phyloP scores from a whole-genome alignment of 64 coral and sea anemone genomes.

The Anthopleura sola region DNA sequence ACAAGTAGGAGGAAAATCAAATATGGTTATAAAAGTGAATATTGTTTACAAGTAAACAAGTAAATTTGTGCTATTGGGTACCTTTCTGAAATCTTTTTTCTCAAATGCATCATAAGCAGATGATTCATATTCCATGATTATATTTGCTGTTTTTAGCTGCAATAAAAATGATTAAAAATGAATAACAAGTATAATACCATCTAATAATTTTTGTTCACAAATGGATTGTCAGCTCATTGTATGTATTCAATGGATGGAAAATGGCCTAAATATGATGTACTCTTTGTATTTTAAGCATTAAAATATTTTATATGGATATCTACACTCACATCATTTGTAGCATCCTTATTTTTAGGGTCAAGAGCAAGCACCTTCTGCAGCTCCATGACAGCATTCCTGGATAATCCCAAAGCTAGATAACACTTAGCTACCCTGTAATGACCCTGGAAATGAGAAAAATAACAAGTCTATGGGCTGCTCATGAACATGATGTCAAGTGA shows the following conservation, averaged over 20 bases:
- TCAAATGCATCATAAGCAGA: slow-evolving; percentile 84
- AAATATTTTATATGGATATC: not conserved
- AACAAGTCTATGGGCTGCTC: not conserved
- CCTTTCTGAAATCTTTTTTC: slow-evolving; percentile 94
- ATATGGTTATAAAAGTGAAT: no score
- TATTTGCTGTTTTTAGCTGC: slow-evolving; percentile 63
- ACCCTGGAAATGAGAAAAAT: slow-evolving; percentile 28
- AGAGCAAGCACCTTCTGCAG: slow-evolving; percentile 75
- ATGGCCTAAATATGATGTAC: no score
- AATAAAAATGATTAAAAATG: not conserved
- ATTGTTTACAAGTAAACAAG: no score
- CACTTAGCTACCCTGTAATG: slow-evolving; percentile 92
- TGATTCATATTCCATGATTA: slow-evolving; percentile 81
- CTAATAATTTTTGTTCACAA: no score
- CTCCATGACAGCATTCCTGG: slow-evolving; percentile 62
- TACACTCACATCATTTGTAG: slow-evolving; percentile 75
- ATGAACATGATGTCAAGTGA: no score
- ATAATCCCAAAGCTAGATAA: slow-evolving; percentile 82
- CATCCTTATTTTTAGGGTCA: slow-evolving; percentile 88
- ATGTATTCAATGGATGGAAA: no score
- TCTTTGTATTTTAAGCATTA: no score
- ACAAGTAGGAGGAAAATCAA: not conserved
- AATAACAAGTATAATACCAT: not conserved
- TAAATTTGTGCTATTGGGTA: not conserved
- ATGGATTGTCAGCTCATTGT: no score